Conservation (phyloP, 2,888 invertebrate genomes). For the Isoperla grammatica region DNA sequence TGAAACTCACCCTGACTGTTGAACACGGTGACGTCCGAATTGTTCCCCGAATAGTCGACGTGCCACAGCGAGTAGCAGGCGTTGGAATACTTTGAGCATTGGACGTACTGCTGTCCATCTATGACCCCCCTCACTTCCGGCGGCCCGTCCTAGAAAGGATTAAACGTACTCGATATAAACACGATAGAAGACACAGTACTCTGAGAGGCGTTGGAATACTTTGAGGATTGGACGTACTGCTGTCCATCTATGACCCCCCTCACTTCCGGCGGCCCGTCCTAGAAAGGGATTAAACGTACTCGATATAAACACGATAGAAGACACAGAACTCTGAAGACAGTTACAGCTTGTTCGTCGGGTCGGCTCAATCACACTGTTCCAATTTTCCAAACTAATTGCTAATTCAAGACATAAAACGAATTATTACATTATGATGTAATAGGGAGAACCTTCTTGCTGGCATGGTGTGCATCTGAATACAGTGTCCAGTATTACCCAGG, state of each 20-base stretch:
- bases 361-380: no score
- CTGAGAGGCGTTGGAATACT: conserved; percentile 53
- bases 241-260: background rate
- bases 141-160: background rate
- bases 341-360: no score
- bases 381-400: no score
- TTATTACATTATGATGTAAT: no score
- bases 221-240: conserved; percentile 31
- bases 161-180: no score
- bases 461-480: no score
- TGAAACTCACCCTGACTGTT: conserved; percentile 60
- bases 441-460: no score
- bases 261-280: background rate
- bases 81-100: conserved; percentile 42
- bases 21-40: conserved; percentile 48
- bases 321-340: no score
- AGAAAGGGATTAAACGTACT: background rate
- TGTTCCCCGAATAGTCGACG: conserved; percentile 55
- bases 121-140: background rate
- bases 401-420: no score
- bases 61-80: conserved; percentile 70
- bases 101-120: conserved; percentile 8
- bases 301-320: no score
- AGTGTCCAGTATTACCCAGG: no score
- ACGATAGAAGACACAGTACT: no score